These are phyloP conservation scores for Takifugu bimaculatus DNA, from an alignment of 2,113 vertebrate genomes.

Conservation along the genomic window DNA sequence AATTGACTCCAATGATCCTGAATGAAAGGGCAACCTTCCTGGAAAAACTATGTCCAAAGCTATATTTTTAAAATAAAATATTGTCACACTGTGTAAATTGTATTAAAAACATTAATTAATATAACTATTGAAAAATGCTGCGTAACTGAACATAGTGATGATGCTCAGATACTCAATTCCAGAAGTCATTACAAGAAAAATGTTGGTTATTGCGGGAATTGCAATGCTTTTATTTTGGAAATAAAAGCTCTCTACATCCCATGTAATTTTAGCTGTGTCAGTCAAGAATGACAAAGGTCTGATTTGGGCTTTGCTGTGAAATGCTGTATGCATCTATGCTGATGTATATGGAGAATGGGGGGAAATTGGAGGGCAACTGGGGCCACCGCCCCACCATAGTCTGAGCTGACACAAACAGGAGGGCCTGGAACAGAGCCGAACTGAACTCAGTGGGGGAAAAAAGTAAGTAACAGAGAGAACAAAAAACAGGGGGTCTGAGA, in stretches of 20 bases:
- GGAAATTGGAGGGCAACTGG: slow-evolving; percentile 9
- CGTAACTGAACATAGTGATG: too few relatives aligned
- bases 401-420: slow-evolving; percentile 12
- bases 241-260: slow-evolving; percentile 21
- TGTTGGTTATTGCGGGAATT: background rate
- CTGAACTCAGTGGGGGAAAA: slow-evolving; percentile 1
- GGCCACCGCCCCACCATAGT: background rate
- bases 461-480: slow-evolving; percentile 54
- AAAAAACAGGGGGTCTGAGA: slow-evolving; percentile 50
- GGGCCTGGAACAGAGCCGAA: slow-evolving; percentile 16
- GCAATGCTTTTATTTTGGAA: slow-evolving; percentile 59
- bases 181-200: background rate
- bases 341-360: slow-evolving; percentile 3
- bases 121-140: too few relatives aligned
- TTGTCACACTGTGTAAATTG: too few relatives aligned
- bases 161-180: too few relatives aligned
- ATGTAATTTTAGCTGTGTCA: slow-evolving; percentile 20
- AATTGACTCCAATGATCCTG: too few relatives aligned
- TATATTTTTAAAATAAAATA: too few relatives aligned
- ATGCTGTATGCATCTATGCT: slow-evolving; percentile 33
- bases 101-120: too few relatives aligned
- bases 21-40: too few relatives aligned
- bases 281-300: slow-evolving; percentile 23
- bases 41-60: too few relatives aligned
- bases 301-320: slow-evolving; percentile 37